phyloP scores from a whole-genome alignment of 2,113 vertebrate genomes.

The Athene cunicularia region DNA sequence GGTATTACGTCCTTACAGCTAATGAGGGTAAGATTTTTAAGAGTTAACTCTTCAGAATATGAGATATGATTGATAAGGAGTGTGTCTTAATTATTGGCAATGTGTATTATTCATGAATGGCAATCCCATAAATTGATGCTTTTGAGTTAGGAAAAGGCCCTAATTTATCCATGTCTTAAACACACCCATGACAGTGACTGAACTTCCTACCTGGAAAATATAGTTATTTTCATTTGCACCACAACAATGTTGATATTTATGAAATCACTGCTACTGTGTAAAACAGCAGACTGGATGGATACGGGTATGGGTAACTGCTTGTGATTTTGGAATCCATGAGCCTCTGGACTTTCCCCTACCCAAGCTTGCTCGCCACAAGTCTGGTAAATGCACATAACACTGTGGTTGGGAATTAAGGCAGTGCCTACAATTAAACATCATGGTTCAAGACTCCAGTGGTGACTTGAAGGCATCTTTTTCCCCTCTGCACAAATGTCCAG shows the following conservation, averaged over 20 bases:
- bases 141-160: background rate
- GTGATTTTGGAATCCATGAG: background rate
- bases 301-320: accelerated
- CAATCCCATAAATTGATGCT: background rate
- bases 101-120: background rate
- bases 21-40: background rate
- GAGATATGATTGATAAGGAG: background rate
- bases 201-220: background rate
- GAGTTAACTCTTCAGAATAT: background rate
- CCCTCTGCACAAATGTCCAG: background rate
- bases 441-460: too few species aligned
- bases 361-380: background rate
- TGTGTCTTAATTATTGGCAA: background rate
- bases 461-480: background rate
- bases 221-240: background rate
- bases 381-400: accelerated
- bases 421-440: background rate
- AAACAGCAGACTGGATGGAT: background rate
- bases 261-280: background rate
- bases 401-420: background rate
- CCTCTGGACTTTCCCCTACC: background rate
- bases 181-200: background rate
- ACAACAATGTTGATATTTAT: background rate
- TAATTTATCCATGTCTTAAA: background rate
- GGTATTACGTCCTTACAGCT: background rate